These are phyloP conservation scores for Peucedramus taeniatus DNA, from an alignment of 2,113 vertebrate genomes.

Conservation along the genomic window DNA sequence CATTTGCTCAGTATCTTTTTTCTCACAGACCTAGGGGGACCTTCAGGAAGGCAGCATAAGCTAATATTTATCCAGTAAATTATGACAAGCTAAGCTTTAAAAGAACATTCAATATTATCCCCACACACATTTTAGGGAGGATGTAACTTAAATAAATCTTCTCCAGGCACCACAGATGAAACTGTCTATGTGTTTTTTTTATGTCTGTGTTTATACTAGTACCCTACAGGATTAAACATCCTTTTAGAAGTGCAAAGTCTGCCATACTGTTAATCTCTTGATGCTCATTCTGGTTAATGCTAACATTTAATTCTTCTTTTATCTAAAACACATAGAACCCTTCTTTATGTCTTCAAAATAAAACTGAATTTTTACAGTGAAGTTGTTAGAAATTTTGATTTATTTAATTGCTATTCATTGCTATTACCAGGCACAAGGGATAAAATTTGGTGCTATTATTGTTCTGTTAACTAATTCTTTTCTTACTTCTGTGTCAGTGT, in stretches of 20 bases:
- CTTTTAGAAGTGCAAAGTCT: constrained; percentile 37
- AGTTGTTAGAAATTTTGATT: background rate
- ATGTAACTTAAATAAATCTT: constrained; percentile 35
- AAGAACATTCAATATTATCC: constrained; percentile 2
- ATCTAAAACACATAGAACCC: background rate
- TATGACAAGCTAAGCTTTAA: constrained; percentile 5
- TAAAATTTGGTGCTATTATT: background rate
- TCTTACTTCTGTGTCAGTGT: background rate
- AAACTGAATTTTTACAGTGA: background rate
- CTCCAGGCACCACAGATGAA: constrained; percentile 29
- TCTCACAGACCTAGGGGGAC: background rate
- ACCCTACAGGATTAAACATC: constrained; percentile 11
- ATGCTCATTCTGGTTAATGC: background rate
- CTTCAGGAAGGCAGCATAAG: background rate
- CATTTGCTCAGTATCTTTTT: background rate
- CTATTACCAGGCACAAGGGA: background rate
- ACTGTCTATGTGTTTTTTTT: background rate
- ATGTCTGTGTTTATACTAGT: constrained; percentile 39
- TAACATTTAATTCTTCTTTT: background rate
- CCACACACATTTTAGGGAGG: constrained; percentile 13
- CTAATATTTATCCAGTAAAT: background rate
- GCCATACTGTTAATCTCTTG: constrained; percentile 29
- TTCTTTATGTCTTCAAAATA: background rate
- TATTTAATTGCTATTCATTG: background rate
- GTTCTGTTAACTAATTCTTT: background rate